phyloP scores from a whole-genome alignment of 2,113 vertebrate species.

The Casuarius casuarius region DNA sequence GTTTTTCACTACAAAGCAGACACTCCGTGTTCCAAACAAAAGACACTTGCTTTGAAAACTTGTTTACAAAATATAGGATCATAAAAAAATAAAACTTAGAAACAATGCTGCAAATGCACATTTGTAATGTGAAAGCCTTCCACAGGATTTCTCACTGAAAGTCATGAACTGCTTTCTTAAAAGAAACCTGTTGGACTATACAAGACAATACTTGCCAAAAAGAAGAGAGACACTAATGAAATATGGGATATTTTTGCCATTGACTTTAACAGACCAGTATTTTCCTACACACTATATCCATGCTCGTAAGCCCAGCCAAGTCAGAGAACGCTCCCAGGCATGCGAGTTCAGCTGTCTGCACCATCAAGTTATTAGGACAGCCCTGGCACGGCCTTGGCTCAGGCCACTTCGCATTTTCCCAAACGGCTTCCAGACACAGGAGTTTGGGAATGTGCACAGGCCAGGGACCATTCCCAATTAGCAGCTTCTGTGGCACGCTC shows the following conservation, averaged over 20 bases:
- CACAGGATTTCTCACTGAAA: not conserved
- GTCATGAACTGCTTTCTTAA: not conserved
- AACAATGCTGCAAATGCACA: not conserved
- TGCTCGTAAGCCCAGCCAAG: not conserved
- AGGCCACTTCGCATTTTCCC: too few species aligned
- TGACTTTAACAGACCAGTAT: not conserved
- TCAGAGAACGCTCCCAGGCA: not conserved
- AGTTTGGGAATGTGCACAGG: too few species aligned
- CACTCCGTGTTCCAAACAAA: not conserved
- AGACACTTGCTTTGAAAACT: not conserved
- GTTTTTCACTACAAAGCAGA: not conserved
- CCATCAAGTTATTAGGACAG: not conserved
- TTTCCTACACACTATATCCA: not conserved
- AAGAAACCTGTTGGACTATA: not conserved
- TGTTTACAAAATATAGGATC: not conserved
- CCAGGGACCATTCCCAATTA: too few species aligned
- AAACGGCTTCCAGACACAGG: too few species aligned
- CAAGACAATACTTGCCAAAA: not conserved
- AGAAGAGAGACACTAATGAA: not conserved
- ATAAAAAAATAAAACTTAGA: not conserved
- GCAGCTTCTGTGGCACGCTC: too few species aligned
- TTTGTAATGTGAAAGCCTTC: not conserved
- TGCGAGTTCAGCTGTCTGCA: accelerated
- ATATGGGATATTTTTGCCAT: not conserved
- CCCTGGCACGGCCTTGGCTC: not conserved